Base-by-base conservation (phyloP, 2,888 invertebrate genomes). In the Stenodera caucasica region DNA sequence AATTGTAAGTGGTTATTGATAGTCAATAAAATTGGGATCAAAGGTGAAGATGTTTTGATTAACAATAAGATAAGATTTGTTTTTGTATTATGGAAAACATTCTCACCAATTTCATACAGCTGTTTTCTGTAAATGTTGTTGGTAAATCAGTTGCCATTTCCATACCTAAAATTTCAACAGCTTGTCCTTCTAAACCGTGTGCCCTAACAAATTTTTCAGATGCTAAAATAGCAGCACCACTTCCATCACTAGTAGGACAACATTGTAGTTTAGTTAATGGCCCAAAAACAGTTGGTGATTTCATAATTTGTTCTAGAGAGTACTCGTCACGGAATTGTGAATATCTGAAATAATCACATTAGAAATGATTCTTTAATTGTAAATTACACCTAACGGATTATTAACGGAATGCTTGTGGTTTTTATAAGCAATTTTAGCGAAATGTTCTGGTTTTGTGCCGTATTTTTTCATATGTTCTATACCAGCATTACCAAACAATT, bases 161-260 rank as follows among this genome's bases (percentile, higher is more conserved):
- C 90, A 98, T 94, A 26, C 93, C 96, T 56, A 98, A 80, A 68
- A 99, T 96, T 82, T 99, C 98, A 0, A 99, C 92, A 14, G 99
- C 98, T 77, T 90, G 90, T 0, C 83, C 81, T 77, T 96, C 90
- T 12, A 98, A 84, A 6, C 90, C 90, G 75, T 95, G 90, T 32
- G 86, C 84, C 62, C 85, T 86, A 1, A 99, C 96, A 78, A 96
- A 99, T 12, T 89, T 88, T 81, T 98, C 97, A 9, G 92, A 94
- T 66, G 90, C 96, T 45, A 99, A 74, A 62, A 99, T 86, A 0
- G 91, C 97, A 23, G 97, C 96, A 23, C 95, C 98, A 0, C 96
- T 88, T n/a, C 99, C 99, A 81, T 99, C 98, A 51, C 97, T 98
- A 0, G 98, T 99, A 0, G 98, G 98, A 77, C 98, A 98, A 80